Evolutionary conservation across 2,797 vertebrate species (phyloP).

Genomic region (Pangasius macronema): DNA sequence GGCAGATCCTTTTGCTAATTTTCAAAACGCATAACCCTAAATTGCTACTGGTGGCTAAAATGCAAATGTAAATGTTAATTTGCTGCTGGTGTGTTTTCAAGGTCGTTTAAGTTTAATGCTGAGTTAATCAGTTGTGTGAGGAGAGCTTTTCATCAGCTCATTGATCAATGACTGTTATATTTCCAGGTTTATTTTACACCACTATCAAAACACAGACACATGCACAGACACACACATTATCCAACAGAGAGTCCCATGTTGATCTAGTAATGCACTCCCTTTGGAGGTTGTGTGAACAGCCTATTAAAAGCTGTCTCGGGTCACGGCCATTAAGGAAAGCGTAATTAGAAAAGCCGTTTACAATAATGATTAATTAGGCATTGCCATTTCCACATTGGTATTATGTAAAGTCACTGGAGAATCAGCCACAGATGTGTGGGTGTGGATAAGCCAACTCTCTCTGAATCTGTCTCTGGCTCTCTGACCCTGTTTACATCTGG

Average conservation of each 20-base stretch:
- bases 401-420: conserved; percentile 33
- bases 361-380: conserved; percentile 70
- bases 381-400: conserved; percentile 30
- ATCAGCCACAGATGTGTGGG: conserved; percentile 16
- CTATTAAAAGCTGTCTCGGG: conserved; percentile 61
- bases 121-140: conserved; percentile 38
- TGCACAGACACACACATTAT: conserved; percentile 38
- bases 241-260: conserved; percentile 49
- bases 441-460: neutral
- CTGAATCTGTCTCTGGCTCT: neutral
- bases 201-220: neutral
- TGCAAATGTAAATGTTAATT: conserved; percentile 21
- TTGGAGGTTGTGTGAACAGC: conserved; percentile 33
- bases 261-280: conserved; percentile 36
- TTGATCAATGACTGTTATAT: conserved; percentile 31
- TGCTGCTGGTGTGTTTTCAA: conserved; percentile 22
- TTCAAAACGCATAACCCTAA: neutral
- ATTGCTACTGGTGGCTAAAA: neutral
- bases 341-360: conserved; percentile 70
- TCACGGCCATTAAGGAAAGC: conserved; percentile 64
- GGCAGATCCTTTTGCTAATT: neutral
- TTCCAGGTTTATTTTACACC: conserved; percentile 19
- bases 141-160: conserved; percentile 35
- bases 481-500: neutral
- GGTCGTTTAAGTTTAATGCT: conserved; percentile 27